A percentile compares a stretch with the other conserved stretches of the same genome.
Evolutionary conservation across 2,113 vertebrate genomes (phyloP).

Genomic region (Sylvia atricapilla): DNA sequence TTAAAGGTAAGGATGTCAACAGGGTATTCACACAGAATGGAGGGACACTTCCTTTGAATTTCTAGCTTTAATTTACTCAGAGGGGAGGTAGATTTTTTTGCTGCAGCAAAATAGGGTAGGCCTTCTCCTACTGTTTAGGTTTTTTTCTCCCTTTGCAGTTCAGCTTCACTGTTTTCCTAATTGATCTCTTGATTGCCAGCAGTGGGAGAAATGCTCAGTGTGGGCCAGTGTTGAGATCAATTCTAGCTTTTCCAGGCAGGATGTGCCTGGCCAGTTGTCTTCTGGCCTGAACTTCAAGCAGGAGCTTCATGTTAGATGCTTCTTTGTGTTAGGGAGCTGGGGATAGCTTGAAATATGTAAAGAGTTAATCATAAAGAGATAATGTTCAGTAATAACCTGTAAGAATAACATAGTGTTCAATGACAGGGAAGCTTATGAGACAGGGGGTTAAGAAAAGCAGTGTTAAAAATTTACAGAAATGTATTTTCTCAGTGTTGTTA

Average conservation of each 20-base stretch:
- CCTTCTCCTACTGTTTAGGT: background rate
- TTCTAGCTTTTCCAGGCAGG: background rate
- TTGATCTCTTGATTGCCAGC: background rate
- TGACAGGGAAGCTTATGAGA: background rate
- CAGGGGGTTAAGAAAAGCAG: fast-evolving
- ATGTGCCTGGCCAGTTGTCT: background rate
- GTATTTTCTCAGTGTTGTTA: background rate
- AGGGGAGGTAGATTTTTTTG: background rate
- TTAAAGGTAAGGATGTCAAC: conserved; percentile 84
- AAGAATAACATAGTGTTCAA: background rate
- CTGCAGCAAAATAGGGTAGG: background rate
- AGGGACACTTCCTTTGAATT: background rate
- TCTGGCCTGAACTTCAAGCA: background rate
- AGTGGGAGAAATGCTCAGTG: background rate
- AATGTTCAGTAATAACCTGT: background rate
- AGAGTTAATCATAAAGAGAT: background rate
- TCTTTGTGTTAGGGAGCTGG: background rate
- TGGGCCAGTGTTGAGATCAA: background rate
- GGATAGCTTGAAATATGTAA: background rate
- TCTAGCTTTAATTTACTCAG: background rate
- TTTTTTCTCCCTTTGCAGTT: background rate
- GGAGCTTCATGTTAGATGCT: background rate
- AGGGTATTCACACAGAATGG: background rate
- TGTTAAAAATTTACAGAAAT: background rate
- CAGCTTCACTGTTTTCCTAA: background rate